Evolutionary conservation across 2,888 invertebrate genomes (phyloP), one percentile per base, ranked within the genome.

Genomic region (Sceliomorpha sp.): DNA sequence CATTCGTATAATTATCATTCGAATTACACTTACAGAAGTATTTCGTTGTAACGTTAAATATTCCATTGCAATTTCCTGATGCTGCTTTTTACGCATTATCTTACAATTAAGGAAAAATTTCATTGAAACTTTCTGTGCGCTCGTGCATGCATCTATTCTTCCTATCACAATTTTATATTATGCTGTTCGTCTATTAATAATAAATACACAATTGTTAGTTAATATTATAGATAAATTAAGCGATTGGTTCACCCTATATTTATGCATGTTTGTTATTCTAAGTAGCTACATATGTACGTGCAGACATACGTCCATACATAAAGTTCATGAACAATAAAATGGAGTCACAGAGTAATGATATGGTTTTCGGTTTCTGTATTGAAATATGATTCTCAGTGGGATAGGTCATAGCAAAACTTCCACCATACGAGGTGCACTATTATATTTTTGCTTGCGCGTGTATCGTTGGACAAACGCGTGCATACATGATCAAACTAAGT

Each of bases 361-460:
- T 80, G 85, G 86, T 86, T 86, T 86, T 84, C 84, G 85, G 83
- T 86, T 86, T 85, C 85, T 79, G 83, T 81, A 83, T 85, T 85
- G 86, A 85, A 86, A 86, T 82, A 84, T 81, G 85, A 86, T 85
- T 85, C 86, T 83, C 78, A 76, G 74, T 83, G 77, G 85, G 85
- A 82, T 85, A 85, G 85, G 84, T 84, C 85, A 75, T 42, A 51
- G 53, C 64, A 58, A 56, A 60, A 56, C 70, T 39, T 63, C 39
- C 55, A 40, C 14, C 55, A 37, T 31, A 48, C 27, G 50, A 36
- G n/a, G n/a, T n/a, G 42, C 8, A 26, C 42, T 44, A 51, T 62
- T 53, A 51, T 62, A 53, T 44, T 62, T 62, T 62, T 39, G 45
- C 26, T 17, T 27, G 39, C 12, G n/a, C 13, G 27, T 60, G 37